Evolutionary conservation across 2,797 vertebrate genomes (phyloP).

Genomic region (Protonibea diacanthus): DNA sequence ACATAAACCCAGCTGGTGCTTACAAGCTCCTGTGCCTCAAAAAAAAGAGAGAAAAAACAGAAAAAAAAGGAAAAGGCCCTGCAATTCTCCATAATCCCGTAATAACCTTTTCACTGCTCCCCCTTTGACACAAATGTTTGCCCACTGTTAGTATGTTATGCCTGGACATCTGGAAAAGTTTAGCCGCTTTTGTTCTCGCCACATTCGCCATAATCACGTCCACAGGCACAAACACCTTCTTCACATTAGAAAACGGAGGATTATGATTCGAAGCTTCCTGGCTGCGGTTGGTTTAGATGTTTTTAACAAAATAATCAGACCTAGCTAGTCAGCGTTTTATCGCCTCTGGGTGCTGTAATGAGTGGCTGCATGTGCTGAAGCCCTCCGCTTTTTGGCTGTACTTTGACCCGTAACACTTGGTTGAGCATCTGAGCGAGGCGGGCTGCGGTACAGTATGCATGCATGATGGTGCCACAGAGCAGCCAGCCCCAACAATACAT

Average conservation of each 20-base stretch:
- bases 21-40: conserved; percentile 56
- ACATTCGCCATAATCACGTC: conserved; percentile 72
- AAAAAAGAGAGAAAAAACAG: conserved; percentile 31
- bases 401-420: conserved; percentile 63
- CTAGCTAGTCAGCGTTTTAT: conserved; percentile 29
- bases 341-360: conserved; percentile 61
- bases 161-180: conserved; percentile 85
- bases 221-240: conserved; percentile 76
- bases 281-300: conserved; percentile 65
- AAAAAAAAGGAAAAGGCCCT: conserved; percentile 46
- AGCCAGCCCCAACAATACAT: conserved; percentile 76
- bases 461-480: conserved; percentile 54
- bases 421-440: conserved; percentile 53
- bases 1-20: conserved; percentile 68
- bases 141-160: conserved; percentile 75
- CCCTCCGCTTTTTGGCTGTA: conserved; percentile 39
- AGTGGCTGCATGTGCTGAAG: conserved; percentile 55
- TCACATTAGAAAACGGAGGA: conserved; percentile 63
- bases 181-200: conserved; percentile 76
- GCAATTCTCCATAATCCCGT: conserved; percentile 76
- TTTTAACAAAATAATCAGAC: conserved; percentile 72
- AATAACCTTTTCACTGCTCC: conserved; percentile 73
- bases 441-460: conserved; percentile 38
- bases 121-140: conserved; percentile 65
- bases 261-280: conserved; percentile 82